Conservation (phyloP, 2,113 vertebrate genomes). For the Arizona elegans region DNA sequence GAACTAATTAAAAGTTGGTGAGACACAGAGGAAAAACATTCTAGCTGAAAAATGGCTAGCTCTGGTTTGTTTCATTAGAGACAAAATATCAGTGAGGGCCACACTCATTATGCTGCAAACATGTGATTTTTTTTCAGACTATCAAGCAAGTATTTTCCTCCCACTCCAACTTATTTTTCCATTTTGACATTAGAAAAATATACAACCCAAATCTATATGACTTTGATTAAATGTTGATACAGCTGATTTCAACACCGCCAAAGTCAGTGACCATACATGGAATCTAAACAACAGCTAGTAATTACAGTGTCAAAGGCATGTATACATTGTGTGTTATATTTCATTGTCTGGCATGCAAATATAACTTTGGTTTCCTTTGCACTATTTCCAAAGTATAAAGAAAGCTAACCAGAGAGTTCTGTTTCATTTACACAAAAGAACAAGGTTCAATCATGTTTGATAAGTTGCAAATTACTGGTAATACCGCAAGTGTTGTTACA, state of each 20-base stretch:
- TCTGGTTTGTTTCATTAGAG: slow-evolving; percentile 61
- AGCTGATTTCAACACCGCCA: slow-evolving; percentile 84
- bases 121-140: slow-evolving; percentile 74
- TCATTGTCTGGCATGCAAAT: slow-evolving; percentile 87
- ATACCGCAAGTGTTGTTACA: slow-evolving; percentile 86
- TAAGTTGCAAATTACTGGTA: slow-evolving; percentile 87
- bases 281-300: slow-evolving; percentile 84
- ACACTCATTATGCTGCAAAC: slow-evolving; percentile 60
- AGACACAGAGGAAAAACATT: slow-evolving; percentile 61
- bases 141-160: slow-evolving; percentile 70
- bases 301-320: slow-evolving; percentile 85
- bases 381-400: slow-evolving; percentile 81
- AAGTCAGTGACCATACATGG: slow-evolving; percentile 80
- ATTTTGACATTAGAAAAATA: slow-evolving; percentile 85
- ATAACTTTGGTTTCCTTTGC: slow-evolving; percentile 79
- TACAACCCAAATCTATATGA: slow-evolving; percentile 81
- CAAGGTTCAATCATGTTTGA: slow-evolving; percentile 88
- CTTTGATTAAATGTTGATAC: slow-evolving; percentile 90
- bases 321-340: slow-evolving; percentile 84
- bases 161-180: slow-evolving; percentile 73
- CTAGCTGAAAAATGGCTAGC: slow-evolving; percentile 58
- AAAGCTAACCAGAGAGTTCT: slow-evolving; percentile 80
- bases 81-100: slow-evolving; percentile 53
- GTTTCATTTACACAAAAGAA: slow-evolving; percentile 85
- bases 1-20: slow-evolving; percentile 67